Percentiles rank a stretch among this genome's conserved stretches.
Evolutionary conservation across 1,140 invertebrate species (phyloP).

Genomic region (Magallana gigas): DNA sequence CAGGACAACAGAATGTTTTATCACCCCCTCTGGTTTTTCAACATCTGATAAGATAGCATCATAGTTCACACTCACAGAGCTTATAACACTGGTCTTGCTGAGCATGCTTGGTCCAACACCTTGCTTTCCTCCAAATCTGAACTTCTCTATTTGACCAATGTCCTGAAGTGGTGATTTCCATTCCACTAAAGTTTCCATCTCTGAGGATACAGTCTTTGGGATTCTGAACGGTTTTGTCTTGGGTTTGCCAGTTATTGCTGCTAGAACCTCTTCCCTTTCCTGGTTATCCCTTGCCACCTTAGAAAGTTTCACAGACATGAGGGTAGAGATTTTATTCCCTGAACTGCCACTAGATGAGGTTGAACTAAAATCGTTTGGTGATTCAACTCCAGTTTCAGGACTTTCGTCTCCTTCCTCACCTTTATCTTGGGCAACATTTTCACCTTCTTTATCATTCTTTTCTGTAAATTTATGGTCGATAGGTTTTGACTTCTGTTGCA

Average conservation of each 20-base stretch:
- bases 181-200: not conserved
- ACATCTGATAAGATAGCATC: not conserved
- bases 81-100: not conserved
- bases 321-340: not conserved
- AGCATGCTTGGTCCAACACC: not conserved
- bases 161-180: not conserved
- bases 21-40: not conserved
- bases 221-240: not conserved
- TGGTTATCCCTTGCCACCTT: not conserved
- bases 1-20: not conserved
- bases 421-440: not conserved
- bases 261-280: not conserved
- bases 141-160: slow-evolving; percentile 7
- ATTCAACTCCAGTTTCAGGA: slow-evolving; percentile 1
- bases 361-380: not conserved
- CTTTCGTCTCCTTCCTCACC: not conserved
- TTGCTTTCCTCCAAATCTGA: not conserved
- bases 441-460: not conserved
- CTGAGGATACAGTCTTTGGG: not conserved
- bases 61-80: not conserved
- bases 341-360: not conserved
- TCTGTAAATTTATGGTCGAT: not conserved
- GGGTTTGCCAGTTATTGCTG: not conserved
- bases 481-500: slow-evolving; percentile 4
- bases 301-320: not conserved